phyloP scores from a whole-genome alignment of 1,140 invertebrate species.

The Caerostris extrusa region DNA sequence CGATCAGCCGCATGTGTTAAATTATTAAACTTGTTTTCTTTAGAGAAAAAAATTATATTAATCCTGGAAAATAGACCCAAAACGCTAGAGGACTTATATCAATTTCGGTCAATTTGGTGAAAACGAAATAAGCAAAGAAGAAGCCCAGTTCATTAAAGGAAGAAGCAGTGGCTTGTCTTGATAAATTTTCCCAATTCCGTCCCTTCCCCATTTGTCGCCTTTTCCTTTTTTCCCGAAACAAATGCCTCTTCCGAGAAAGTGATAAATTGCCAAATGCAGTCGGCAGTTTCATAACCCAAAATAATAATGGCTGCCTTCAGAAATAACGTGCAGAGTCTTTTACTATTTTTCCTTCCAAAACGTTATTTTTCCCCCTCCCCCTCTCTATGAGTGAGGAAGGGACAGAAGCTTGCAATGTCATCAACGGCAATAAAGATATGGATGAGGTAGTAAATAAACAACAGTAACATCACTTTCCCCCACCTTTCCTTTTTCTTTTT shows the following conservation, averaged over 20 bases:
- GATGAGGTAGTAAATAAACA: conserved; percentile 12
- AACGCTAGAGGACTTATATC: neutral
- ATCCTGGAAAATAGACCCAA: neutral
- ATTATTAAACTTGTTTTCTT: neutral
- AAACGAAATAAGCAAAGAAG: neutral
- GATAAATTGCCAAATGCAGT: conserved; percentile 1
- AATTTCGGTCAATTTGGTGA: neutral
- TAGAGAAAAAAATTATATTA: neutral
- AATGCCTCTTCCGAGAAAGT: neutral
- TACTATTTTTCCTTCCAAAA: neutral
- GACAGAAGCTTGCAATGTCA: neutral
- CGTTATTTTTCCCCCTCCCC: neutral
- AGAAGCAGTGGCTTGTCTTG: neutral
- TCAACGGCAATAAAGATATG: conserved; percentile 1
- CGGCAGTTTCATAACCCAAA: neutral
- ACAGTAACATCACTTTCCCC: neutral
- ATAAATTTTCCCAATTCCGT: neutral
- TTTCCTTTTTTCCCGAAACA: neutral
- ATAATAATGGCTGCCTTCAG: neutral
- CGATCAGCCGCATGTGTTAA: neutral
- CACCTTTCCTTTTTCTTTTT: neutral
- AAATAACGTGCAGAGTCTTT: neutral
- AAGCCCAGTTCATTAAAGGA: neutral
- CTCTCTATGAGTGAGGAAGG: neutral
- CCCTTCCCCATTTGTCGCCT: neutral